Evolutionary conservation across 2,113 vertebrate genomes (phyloP), one percentile per base, ranked within the genome.

Genomic region (Actenoides hombroni): DNA sequence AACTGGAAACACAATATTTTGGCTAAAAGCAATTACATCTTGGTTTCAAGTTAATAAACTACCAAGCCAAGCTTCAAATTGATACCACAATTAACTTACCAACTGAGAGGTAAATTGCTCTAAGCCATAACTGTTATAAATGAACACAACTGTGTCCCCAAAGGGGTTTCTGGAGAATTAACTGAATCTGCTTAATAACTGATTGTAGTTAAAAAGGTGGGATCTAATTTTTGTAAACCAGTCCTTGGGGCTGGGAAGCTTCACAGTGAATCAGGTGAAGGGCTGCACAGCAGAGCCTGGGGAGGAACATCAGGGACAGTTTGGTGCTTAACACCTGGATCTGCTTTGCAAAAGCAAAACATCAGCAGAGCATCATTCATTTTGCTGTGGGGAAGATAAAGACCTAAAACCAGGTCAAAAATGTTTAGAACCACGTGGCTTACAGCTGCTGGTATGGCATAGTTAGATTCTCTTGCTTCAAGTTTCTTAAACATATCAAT

Each of bases 111-210:
- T 53, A 89, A 94, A 88, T 89, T 86, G 39, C 39, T 84, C 39
- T 31, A 75, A 89, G 56, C 42, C 16, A 9, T 60, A 86, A 68
- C 42, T 51, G 54, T 78, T 83, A 24, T 35, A 86, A 92, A 73
- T 82, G 7, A 87, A 53, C 89, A 56, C 37, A 68, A 5, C 11
- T 28, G n/a, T 74, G 26, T 76, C 35, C 69, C 51, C 69, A 88
- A 4, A 61, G 56, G 77, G 82, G 57, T 53, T 86, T 71, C 57
- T 68, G 65, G 82, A 69, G 74, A 39, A 95, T 92, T 95, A 79
- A 76, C 56, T 91, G 57, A 53, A 89, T 85, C 48, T 37, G 35
- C 82, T 80, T 61, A 48, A 73, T 56, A 88, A 48, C 29, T 13
- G 11, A 37, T 40, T 68, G 25, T 25, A 69, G 73, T 44, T 82